Evolutionary conservation across 2,888 invertebrate genomes (phyloP), one percentile per base, ranked within the genome.

Genomic region (Microdon myrmicae): DNA sequence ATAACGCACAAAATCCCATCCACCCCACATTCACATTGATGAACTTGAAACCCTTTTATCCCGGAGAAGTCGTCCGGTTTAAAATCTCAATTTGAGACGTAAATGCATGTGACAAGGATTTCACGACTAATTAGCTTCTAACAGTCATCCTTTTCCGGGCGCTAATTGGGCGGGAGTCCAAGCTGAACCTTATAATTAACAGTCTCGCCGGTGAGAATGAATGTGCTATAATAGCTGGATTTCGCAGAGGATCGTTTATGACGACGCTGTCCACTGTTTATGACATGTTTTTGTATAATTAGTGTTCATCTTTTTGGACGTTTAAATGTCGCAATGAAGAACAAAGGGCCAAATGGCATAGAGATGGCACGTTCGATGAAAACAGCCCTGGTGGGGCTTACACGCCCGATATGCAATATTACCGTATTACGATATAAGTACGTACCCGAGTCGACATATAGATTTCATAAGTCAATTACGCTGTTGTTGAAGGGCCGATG

Each of bases 231-330:
- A 60, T 47, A 55, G 31, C 31, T 20, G 23, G 37, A 41, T 35
- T 43, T 43, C 47, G 26, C 37, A 28, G 47, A 55, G 47, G 26
- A 37, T 47, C 32, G 23, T 19, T n/a, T n/a, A n/a, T n/a, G n/a
- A n/a, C 34, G 10, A 56, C 49, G 61, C 56, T 55, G 55, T 26
- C 45, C 44, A 38, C 43, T 61, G 61, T 56, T 61, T 56, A 61
- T 49, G 61, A 56, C 61, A 56, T 49, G 45, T 61, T 54, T 61
- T 61, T 28, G 16, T 44, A 49, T 49, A 61, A 49, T 56, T 56
- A 49, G 29, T 20, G 44, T 44, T 44, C 37, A 34, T 61, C 49
- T 49, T 29, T 56, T 32, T 23, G n/a, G n/a, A n/a, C n/a, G n/a
- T n/a, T n/a, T n/a, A n/a, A n/a, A n/a, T n/a, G 10, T 16, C 17